phyloP scores from a whole-genome alignment of 2,888 invertebrate species.

The Nemotelus nigrinus region DNA sequence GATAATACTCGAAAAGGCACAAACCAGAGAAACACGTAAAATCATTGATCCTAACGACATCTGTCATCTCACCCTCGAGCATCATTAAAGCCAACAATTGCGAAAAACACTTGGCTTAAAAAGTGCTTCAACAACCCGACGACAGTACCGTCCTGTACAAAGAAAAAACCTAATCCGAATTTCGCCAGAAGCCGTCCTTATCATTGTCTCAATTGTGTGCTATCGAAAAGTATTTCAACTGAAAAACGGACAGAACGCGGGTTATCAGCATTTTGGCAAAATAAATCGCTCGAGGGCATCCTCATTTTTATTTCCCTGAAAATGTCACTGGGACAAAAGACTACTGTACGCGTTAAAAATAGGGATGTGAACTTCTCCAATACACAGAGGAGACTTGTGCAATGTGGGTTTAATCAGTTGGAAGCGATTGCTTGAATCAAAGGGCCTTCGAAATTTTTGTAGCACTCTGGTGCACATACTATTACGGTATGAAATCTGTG shows the following conservation, averaged over 20 bases:
- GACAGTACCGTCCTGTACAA: not conserved
- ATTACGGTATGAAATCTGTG: no score
- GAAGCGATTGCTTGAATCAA: constrained; percentile 33
- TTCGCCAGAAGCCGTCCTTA: constrained; percentile 28
- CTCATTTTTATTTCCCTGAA: constrained; percentile 31
- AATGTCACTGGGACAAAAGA: constrained; percentile 9
- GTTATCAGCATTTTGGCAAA: constrained; percentile 44
- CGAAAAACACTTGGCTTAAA: constrained; percentile 41
- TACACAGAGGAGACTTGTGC: not conserved
- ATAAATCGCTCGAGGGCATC: constrained; percentile 44
- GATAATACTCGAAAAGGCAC: constrained; percentile 6
- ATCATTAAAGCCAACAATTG: constrained; percentile 40
- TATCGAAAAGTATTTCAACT: constrained; percentile 42
- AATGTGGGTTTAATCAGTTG: constrained; percentile 17
- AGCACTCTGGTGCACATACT: no score
- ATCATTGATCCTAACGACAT: constrained; percentile 39
- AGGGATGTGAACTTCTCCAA: constrained; percentile 6
- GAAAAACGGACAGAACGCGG: constrained; percentile 45
- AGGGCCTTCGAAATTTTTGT: not conserved
- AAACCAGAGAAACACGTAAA: constrained; percentile 14
- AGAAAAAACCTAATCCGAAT: constrained; percentile 27
- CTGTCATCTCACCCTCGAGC: constrained; percentile 40
- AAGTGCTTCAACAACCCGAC: constrained; percentile 14
- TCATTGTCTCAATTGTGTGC: constrained; percentile 38
- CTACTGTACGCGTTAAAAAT: not conserved